Evolutionary conservation across 2,113 vertebrate genomes (phyloP).

Genomic region (Poeciliopsis occidentalis): DNA sequence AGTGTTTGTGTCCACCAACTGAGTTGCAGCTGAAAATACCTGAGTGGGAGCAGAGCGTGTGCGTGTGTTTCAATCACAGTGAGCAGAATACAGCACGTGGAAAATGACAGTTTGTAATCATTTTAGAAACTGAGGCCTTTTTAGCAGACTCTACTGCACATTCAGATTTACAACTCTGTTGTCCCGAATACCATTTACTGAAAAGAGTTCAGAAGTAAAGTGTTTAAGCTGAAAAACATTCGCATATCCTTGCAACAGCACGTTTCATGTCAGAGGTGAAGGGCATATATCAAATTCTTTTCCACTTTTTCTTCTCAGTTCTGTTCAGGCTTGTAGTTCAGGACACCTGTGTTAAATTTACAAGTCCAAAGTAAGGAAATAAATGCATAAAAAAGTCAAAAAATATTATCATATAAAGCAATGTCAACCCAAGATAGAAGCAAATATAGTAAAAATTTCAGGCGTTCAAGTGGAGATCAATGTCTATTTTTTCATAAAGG

Average conservation of each 20-base stretch:
- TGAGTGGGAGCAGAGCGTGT: neutral
- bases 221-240: neutral
- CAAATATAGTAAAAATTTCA: neutral
- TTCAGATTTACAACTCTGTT: too few relatives aligned
- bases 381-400: neutral
- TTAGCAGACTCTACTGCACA: neutral
- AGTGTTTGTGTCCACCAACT: conserved; percentile 34
- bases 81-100: neutral
- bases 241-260: too few relatives aligned
- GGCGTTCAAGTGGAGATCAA: neutral
- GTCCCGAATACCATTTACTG: neutral
- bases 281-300: neutral
- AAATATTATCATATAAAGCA: too few relatives aligned
- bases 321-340: neutral
- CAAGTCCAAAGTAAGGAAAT: neutral
- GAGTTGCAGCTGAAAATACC: conserved; percentile 38
- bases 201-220: neutral
- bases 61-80: neutral
- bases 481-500: neutral
- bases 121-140: neutral
- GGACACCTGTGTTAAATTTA: neutral
- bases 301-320: neutral
- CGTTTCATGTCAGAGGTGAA: neutral
- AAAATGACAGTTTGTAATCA: neutral
- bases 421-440: neutral